Conservation (phyloP, 1,140 invertebrate species). For the Camponotus floridanus region DNA sequence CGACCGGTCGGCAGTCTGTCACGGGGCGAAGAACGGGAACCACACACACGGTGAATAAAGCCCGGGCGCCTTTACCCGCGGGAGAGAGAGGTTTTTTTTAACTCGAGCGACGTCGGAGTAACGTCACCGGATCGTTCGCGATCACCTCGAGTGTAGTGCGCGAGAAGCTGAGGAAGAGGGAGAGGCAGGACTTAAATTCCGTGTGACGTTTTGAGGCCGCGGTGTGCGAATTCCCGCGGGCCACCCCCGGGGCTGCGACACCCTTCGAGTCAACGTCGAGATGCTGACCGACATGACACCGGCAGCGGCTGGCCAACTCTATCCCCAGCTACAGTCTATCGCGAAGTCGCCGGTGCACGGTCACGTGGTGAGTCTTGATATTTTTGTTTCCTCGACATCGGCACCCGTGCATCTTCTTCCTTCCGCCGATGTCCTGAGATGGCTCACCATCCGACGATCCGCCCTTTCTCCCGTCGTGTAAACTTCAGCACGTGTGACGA, state of each 20-base stretch:
- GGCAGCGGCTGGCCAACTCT: conserved; percentile 85
- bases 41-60: conserved; percentile 79
- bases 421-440: neutral
- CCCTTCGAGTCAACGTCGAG: conserved; percentile 61
- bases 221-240: conserved; percentile 9
- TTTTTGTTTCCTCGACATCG: neutral
- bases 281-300: conserved; percentile 86
- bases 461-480: no score
- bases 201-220: conserved; percentile 7
- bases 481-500: conserved; percentile 22
- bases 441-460: neutral
- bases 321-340: conserved; percentile 85
- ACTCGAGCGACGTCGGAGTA: conserved; percentile 17
- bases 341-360: conserved; percentile 84
- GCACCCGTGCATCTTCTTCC: no score
- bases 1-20: conserved; percentile 84
- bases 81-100: conserved; percentile 64
- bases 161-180: neutral
- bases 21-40: conserved; percentile 85
- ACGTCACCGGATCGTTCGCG: neutral
- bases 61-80: conserved; percentile 65
- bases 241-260: neutral
- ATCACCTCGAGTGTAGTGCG: conserved; percentile 65
- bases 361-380: conserved; percentile 84
- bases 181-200: neutral